Base-by-base conservation (phyloP, 1,140 invertebrate species). In the Megalopta genalis region DNA sequence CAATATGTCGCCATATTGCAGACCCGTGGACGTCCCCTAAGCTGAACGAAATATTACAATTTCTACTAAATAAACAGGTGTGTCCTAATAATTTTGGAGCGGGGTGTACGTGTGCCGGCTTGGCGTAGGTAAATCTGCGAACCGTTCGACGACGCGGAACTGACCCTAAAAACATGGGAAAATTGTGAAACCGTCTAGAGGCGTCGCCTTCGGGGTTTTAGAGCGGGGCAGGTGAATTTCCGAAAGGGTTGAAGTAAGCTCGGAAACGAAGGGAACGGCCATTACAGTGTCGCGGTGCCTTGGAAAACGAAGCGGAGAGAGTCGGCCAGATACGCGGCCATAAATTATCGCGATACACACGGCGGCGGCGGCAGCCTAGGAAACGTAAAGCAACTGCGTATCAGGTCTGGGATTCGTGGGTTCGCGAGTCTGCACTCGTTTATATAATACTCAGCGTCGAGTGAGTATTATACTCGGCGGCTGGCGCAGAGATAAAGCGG, bases 401-500 rank as follows among this genome's bases (percentile, higher is more conserved):
- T 78, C 76, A 60, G 68, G 49, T 21, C 57, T 32, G 25, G 49
- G 52, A 79, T 67, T 54, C 63, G 64, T 49, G 63, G 70, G 42
- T 66, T 74, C 49, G 77, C 70, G 63, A 79, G 69, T 60, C 71
- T 74, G 71, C 77, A 74, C 69, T 78, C 71, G 70, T 79, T 79
- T 74, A 79, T 74, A 79, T 79, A 79, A 74, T 79, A 74, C 77
- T 79, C 77, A 37, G 37, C 60, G 80, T 79, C 75, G 67, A 78
- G 75, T 78, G 76, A 78, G 80, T 80, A 76, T 80, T 76, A 83
- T 81, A 65, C 67, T 74, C 49, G 73, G 82, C 79, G 79, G 82
- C 74, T 84, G 73, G 79, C 70, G 63, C 63, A 71, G 79, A 84
- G 82, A 84, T 84, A 84, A 84, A 84, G 73, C 67, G 69, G 70